These are phyloP conservation scores for Aurelia sp. DNA, from an alignment of 30 jellyfish, hydroid and myxozoan species.

Conservation along the genomic window DNA sequence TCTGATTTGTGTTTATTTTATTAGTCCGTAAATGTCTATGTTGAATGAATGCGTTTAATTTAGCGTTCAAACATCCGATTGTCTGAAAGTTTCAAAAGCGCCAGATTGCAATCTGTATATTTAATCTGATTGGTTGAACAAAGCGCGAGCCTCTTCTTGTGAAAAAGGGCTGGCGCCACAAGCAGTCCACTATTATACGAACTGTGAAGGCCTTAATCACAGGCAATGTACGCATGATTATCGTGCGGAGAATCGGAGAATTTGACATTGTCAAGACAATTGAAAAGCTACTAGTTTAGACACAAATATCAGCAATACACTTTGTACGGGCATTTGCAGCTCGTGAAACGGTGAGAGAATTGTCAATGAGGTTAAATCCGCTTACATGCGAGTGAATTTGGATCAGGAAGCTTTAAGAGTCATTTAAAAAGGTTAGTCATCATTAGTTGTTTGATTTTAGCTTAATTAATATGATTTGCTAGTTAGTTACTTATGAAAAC, in stretches of 20 bases:
- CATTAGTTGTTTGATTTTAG: too few species aligned
- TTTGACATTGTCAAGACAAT: conserved; percentile 51
- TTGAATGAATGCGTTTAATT: conserved; percentile 77
- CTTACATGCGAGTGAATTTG: conserved; percentile 4
- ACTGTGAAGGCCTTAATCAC: conserved; percentile 57
- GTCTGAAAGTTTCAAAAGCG: conserved; percentile 87
- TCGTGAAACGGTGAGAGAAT: conserved; percentile 6
- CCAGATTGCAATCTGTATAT: conserved; percentile 84
- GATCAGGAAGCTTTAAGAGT: conserved; percentile 1
- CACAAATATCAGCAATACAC: conserved; percentile 21
- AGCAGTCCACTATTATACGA: conserved; percentile 50
- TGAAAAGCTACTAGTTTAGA: conserved; percentile 19
- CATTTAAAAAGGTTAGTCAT: not conserved
- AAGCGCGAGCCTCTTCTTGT: conserved; percentile 55
- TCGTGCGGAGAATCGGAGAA: conserved; percentile 48
- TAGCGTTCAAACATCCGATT: conserved; percentile 82
- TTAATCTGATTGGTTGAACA: conserved; percentile 84
- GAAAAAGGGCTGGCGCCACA: conserved; percentile 80
- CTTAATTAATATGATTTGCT: too few species aligned
- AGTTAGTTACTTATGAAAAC: too few species aligned
- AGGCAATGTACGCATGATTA: conserved; percentile 33
- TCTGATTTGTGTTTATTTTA: conserved; percentile 80
- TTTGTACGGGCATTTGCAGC: conserved; percentile 17
- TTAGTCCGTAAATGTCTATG: conserved; percentile 78
- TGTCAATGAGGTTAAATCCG: conserved; percentile 2